Conservation (phyloP, 2,888 invertebrate species). For the Balanococcus diminutus region DNA sequence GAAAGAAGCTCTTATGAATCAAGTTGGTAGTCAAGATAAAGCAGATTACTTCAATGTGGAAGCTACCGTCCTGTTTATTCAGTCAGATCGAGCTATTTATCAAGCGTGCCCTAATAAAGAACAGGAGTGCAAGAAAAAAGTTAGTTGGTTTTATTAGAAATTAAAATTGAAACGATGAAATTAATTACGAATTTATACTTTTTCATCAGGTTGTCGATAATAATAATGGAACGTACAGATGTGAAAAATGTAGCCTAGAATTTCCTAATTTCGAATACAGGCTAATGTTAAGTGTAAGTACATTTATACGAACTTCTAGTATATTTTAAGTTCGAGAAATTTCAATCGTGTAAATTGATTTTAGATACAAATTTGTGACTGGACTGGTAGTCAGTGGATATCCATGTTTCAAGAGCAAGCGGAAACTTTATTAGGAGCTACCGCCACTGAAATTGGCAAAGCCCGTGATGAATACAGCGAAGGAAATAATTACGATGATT, state of each 20-base stretch:
- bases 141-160: neutral
- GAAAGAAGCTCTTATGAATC: conserved; percentile 73
- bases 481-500: conserved; percentile 67
- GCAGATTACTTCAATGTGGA: conserved; percentile 82
- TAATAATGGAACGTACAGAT: conserved; percentile 85
- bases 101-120: conserved; percentile 86
- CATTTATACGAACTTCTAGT: neutral
- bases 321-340: neutral
- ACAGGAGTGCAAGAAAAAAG: conserved; percentile 97
- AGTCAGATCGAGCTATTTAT: conserved; percentile 84
- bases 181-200: neutral
- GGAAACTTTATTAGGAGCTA: conserved; percentile 75
- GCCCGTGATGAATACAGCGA: conserved; percentile 70
- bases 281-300: conserved; percentile 71
- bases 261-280: conserved; percentile 86
- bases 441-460: conserved; percentile 77
- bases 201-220: conserved; percentile 73
- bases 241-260: conserved; percentile 92
- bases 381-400: conserved; percentile 85
- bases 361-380: conserved; percentile 82
- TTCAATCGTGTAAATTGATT: conserved; percentile 58
- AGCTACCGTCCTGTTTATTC: conserved; percentile 78
- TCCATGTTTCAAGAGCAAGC: conserved; percentile 88
- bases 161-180: conserved; percentile 58
- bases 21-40: conserved; percentile 76